Evolutionary conservation across 2,888 invertebrate species (phyloP), one percentile per base, ranked within the genome.

Genomic region (Priocnemis perturbator): DNA sequence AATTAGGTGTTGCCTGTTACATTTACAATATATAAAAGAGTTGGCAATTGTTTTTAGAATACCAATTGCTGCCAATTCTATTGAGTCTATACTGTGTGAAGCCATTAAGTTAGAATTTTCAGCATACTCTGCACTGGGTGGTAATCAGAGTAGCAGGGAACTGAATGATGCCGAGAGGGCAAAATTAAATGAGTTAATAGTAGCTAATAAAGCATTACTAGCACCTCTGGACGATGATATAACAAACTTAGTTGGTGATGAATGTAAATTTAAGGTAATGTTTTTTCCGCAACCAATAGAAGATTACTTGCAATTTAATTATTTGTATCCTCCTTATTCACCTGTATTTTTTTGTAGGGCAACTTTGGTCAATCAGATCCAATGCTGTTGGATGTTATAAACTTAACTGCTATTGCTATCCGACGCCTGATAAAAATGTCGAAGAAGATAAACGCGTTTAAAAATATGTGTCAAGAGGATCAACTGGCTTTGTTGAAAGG

Each of bases 381-480:
- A 0, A 92, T 93, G 56, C 89, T 97, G 4, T 91, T 97, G 63
- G 96, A 95, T 81, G 94, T 97, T 26, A 95, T 97, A 76, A 97
- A 97, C 91, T 91, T 98, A 81, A 97, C 97, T 0, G 97, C 98
- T 2, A 93, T 97, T 64, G 97, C 97, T 3, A 97, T 99, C 76
- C 91, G 97, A 71, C 91, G 98, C 63, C 90, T 96, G 63, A 95
- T 95, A 84, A 95, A 95, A 89, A 95, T 95, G 94, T 94, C 95
- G 0, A 95, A 95, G 86, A 95, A 94, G 86, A 95, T 95, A 60
- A 94, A 93, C 84, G 96, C 96, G 2, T 99, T 99, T 89, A 95
- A 96, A 87, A 95, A 95, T 84, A 95, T 99, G 93, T 96, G 97
- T 85, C 97, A 98, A 85, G 97, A 96, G 81, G 98, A 98, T 89